Base-by-base conservation (phyloP, 2,888 invertebrate genomes). In the Acrocera orbiculus region DNA sequence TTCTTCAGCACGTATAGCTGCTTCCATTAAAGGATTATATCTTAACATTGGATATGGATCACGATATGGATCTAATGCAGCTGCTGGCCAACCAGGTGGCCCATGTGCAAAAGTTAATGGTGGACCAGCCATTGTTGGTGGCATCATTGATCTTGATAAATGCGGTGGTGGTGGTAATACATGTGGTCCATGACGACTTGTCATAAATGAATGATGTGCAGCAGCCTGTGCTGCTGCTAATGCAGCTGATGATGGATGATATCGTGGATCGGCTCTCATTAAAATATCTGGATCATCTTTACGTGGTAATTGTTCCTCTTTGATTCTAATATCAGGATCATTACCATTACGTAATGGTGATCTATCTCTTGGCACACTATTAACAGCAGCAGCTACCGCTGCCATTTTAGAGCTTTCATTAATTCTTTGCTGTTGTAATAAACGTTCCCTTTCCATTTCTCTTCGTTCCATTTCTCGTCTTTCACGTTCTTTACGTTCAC, bases 21-120 rank as follows among this genome's bases (percentile, higher is more conserved):
- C 79, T 47, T 81, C 80, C 63, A 83, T 73, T 20, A 83, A 62
- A 14, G 82, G 80, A 53, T 79, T 80, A 55, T 79, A 81, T 35
- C 80, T 70, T 55, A 76, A 62, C 42, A 81, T 66, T 25, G 77
- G 74, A 56, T 77, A 80, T 19, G 69, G 65, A 49, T 68, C 67
- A 33, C 76, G 68, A 62, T 76, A 78, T 9, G 76, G 74, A 56
- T 77, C 76, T 9, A 43, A 15, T 11, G 42, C 36, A 38, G 58
- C 51, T 16, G 52, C 45, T 4, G 35, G 26, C 71, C 71, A 70
- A 13, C 53, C 50, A 19, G 60, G 58, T 8, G 69, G 67, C 2
- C 68, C 66, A 46, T 70, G 67, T 29, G 70, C 64, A 45, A 73
- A 73, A 15, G 69, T 63, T 45, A 72, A 62, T 37, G 68, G 63